Evolutionary conservation across 1,140 invertebrate species (phyloP), one percentile per base, ranked within the genome.

Genomic region (Leguminivora glycinivorella): DNA sequence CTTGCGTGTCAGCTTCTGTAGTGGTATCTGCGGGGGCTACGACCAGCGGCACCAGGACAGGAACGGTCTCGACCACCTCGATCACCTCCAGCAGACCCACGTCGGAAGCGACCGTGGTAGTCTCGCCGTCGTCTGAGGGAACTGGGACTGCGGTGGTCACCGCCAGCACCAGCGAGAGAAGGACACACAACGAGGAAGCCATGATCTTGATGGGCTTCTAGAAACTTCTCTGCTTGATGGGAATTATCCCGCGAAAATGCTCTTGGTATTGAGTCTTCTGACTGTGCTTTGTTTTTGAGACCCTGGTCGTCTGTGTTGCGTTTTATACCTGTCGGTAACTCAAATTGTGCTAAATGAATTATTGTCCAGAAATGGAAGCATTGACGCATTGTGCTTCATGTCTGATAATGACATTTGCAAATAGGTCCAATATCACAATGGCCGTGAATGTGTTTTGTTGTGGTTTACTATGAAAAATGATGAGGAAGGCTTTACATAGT

Each of bases 401-500:
- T 72, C 29, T 22, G 79, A 40, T 87, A 88, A 90, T 80, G 10
- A 47, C 5, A 52, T 70, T 6, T 69, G 56, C 69, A 85, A 89
- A 89, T 83, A 85, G 74, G 77, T 80, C 81, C 86, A 89, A 90
- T 89, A 85, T 77, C 84, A 87, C 84, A 81, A 84, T 84, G 87
- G 76, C 87, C 86, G 79, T 91, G 89, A 84, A 83, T 83, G 43
- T 75, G 73, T 78, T 79, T 77, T 82, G 77, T 85, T 83, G 78
- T 75, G 80, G 67, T 82, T 74, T 83, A 76, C 73, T 71, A 71
- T 76, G 56, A 76, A 84, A 80, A 76, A 70, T 75, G 60, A 63
- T 72, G 70, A 76, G 58, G 73, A 71, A 76, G 67, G 47, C 4
- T 67, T 66, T 66, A 52, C 58, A 52, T 60, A 70, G 40, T 72